Conservation (phyloP, 2,888 invertebrate species). For the Lasioglossum vierecki region DNA sequence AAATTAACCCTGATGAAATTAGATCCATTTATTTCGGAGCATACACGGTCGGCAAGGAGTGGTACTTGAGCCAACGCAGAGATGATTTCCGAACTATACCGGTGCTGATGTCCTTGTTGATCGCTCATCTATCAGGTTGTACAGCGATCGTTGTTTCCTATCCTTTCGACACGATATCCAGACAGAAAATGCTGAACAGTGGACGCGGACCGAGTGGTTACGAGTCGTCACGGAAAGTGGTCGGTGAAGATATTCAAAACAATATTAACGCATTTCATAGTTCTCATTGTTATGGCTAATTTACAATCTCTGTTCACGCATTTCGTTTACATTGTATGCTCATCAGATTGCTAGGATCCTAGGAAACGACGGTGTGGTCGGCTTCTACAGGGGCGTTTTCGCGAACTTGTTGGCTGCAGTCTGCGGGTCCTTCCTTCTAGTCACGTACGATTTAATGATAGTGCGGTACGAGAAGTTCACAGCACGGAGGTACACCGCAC, state of each 20-base stretch:
- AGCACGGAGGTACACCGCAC: constrained; percentile 8
- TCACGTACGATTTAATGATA: constrained; percentile 41
- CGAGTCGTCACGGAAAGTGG: constrained; percentile 24
- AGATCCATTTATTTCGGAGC: constrained; percentile 45
- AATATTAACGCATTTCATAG: background rate
- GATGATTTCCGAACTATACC: background rate
- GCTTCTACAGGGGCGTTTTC: constrained; percentile 47
- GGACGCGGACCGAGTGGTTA: constrained; percentile 24
- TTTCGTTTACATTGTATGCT: background rate
- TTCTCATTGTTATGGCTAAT: background rate
- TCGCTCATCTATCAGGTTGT: constrained; percentile 31
- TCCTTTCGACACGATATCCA: constrained; percentile 50
- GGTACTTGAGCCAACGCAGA: constrained; percentile 7
- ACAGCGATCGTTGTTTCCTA: constrained; percentile 40
- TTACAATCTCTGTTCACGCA: background rate
- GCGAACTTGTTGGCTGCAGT: constrained; percentile 43
- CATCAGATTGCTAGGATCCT: constrained; percentile 30
- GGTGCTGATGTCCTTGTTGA: constrained; percentile 29
- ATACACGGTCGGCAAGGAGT: constrained; percentile 26
- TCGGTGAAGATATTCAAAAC: constrained; percentile 13
- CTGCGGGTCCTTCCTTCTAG: constrained; percentile 40
- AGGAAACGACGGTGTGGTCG: constrained; percentile 26
- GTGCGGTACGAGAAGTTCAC: background rate
- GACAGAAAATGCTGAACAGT: constrained; percentile 54
- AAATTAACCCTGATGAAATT: background rate